Percentiles rank a stretch among this genome's conserved stretches.
Conservation (phyloP, 2,113 vertebrate genomes). For the Prunella himalayana region DNA sequence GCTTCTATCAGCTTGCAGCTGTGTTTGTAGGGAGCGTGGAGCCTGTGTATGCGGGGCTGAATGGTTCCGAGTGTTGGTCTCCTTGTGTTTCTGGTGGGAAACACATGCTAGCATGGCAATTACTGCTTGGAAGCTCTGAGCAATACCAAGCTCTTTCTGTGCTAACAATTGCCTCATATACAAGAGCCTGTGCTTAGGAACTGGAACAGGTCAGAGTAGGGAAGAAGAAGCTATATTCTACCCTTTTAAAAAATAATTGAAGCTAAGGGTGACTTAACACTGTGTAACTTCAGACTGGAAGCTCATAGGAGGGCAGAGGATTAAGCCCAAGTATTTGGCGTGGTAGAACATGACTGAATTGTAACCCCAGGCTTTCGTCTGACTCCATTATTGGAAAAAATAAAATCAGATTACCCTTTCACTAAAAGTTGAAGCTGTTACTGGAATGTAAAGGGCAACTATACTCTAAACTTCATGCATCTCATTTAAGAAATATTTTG, state of each 20-base stretch:
- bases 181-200: not conserved
- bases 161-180: not conserved
- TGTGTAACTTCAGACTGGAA: not conserved
- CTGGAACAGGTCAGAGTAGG: not conserved
- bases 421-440: not conserved
- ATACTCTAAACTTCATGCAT: not conserved
- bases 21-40: not conserved
- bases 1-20: not conserved
- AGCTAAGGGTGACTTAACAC: not conserved
- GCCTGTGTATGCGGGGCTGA: fast-evolving
- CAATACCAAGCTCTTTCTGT: not conserved
- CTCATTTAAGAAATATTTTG: not conserved
- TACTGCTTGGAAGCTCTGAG: not conserved
- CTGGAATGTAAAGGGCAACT: not conserved
- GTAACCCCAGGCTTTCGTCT: not conserved
- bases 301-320: not conserved
- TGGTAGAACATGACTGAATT: not conserved
- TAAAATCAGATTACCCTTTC: not conserved
- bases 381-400: not conserved
- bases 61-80: not conserved
- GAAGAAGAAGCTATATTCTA: not conserved
- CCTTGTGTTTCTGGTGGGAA: not conserved
- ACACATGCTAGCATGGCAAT: fast-evolving
- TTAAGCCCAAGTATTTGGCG: not conserved
- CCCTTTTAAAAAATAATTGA: not conserved